phyloP scores from a whole-genome alignment of 2,888 invertebrate genomes.

The Epistrophe grossulariae region DNA sequence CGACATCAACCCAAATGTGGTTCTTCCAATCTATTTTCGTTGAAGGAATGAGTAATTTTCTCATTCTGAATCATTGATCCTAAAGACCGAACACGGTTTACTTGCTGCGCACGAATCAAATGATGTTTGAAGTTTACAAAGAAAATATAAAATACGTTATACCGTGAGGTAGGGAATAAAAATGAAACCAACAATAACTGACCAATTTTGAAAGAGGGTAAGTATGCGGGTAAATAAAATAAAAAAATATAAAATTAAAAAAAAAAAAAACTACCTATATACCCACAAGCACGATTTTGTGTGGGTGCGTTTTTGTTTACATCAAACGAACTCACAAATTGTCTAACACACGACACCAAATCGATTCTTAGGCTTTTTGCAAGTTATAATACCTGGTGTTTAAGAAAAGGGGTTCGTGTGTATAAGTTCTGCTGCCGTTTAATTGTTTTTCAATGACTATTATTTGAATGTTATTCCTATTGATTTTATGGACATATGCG shows the following conservation, averaged over 20 bases:
- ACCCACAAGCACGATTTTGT: slow-evolving; percentile 33
- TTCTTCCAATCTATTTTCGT: slow-evolving; percentile 45
- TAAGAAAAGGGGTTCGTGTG: slow-evolving; percentile 28
- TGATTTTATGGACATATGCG: neutral
- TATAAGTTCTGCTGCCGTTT: slow-evolving; percentile 20
- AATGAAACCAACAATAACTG: slow-evolving; percentile 18
- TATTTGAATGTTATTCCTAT: neutral
- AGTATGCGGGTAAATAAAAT: slow-evolving; percentile 24
- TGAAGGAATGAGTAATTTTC: slow-evolving; percentile 65
- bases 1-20: slow-evolving; percentile 66
- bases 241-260: neutral
- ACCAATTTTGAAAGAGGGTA: slow-evolving; percentile 44
- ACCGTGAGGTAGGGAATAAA: slow-evolving; percentile 49
- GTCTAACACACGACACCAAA: slow-evolving; percentile 31
- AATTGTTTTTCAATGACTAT: slow-evolving; percentile 40
- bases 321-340: slow-evolving; percentile 53
- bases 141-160: slow-evolving; percentile 30
- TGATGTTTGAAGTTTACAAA: slow-evolving; percentile 52
- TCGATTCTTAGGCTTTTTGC: slow-evolving; percentile 23
- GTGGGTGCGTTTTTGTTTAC: slow-evolving; percentile 62
- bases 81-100: slow-evolving; percentile 42
- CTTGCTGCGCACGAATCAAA: slow-evolving; percentile 62
- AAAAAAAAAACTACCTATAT: neutral
- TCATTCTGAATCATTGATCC: slow-evolving; percentile 61
- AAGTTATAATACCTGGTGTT: neutral